Evolutionary conservation across 2,113 vertebrate species (phyloP).

Genomic region (Eulemur macaco): DNA sequence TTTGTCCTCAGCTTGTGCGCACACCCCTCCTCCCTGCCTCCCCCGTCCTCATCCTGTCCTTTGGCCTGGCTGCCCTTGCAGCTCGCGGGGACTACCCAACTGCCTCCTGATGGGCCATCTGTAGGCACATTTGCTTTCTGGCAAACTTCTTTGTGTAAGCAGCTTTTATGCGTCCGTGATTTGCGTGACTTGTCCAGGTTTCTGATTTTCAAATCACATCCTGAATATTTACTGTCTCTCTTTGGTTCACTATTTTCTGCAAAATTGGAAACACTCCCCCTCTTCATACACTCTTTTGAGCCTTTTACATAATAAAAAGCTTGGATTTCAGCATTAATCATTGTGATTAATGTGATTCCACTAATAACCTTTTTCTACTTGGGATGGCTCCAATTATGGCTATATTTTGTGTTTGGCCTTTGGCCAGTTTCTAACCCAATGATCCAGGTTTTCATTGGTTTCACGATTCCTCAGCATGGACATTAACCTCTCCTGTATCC

Average conservation of each 20-base stretch:
- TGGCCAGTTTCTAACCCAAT: conserved; percentile 57
- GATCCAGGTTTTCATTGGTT: conserved; percentile 12
- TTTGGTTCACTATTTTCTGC: conserved; percentile 54
- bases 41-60: not conserved
- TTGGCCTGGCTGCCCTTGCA: conserved; percentile 53
- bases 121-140: conserved; percentile 49
- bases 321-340: conserved; percentile 67
- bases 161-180: conserved; percentile 10
- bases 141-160: conserved; percentile 37
- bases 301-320: conserved; percentile 65
- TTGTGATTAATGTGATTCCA: conserved; percentile 69
- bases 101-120: conserved; percentile 58
- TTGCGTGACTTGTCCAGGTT: conserved; percentile 6
- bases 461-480: conserved; percentile 24
- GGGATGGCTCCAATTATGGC: conserved; percentile 67
- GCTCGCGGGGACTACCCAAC: not conserved
- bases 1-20: not conserved
- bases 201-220: conserved; percentile 52
- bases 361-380: conserved; percentile 73
- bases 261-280: conserved; percentile 9
- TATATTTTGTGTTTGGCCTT: conserved; percentile 71
- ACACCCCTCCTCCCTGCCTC: not conserved
- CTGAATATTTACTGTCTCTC: conserved; percentile 58
- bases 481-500: conserved; percentile 50
- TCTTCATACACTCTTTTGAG: conserved; percentile 39